Evolutionary conservation across 2,888 invertebrate species (phyloP).

Genomic region (Dasypolia templi): DNA sequence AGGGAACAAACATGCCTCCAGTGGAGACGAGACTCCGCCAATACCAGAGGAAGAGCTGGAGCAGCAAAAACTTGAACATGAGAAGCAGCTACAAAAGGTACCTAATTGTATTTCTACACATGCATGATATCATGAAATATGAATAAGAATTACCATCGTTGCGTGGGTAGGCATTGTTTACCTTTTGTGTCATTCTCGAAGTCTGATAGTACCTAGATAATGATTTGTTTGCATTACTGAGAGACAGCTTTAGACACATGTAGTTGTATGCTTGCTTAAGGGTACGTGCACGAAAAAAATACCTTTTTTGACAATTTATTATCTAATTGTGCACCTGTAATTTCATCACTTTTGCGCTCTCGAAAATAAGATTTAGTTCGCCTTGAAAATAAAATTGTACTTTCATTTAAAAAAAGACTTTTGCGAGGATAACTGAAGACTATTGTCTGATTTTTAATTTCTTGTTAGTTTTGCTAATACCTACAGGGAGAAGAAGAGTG

Average conservation of each 20-base stretch:
- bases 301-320: not conserved
- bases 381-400: not conserved
- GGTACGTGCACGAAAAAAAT: too few species aligned
- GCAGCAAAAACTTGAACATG: conserved; percentile 91
- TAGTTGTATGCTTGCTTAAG: not conserved
- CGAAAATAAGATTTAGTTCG: not conserved
- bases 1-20: conserved; percentile 86
- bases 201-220: not conserved
- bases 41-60: conserved; percentile 89
- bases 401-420: not conserved
- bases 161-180: conserved; percentile 26
- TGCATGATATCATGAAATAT: conserved; percentile 21
- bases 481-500: too few species aligned
- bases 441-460: not conserved
- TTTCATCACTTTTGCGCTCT: not conserved
- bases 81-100: conserved; percentile 91
- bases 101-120: not conserved
- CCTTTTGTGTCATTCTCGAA: conserved; percentile 27
- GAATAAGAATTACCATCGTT: conserved; percentile 1
- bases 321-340: not conserved
- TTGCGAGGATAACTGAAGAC: not conserved
- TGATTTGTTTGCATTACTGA: not conserved
- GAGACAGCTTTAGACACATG: conserved; percentile 18
- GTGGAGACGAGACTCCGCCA: conserved; percentile 89
- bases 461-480: not conserved